Evolutionary conservation across 2,113 vertebrate species (phyloP).

Genomic region (Vulpes lagopus): DNA sequence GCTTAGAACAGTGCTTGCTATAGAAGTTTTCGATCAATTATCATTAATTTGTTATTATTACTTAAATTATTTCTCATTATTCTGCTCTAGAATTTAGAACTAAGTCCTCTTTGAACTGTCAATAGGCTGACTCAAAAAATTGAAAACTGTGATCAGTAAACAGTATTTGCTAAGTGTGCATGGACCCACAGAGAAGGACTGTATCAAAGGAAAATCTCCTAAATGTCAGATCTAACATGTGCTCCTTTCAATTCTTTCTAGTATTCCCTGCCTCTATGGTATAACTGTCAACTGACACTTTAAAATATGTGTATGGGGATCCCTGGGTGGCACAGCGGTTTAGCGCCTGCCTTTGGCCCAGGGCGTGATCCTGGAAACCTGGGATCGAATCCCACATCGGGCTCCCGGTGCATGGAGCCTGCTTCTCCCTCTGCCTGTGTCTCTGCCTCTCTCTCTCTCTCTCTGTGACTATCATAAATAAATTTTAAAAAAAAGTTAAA

Average conservation of each 20-base stretch:
- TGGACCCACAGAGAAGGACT: accelerated
- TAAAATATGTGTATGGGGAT: neutral
- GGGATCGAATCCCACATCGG: too few species aligned
- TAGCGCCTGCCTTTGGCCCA: too few species aligned
- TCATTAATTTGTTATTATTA: neutral
- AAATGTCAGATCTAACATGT: neutral
- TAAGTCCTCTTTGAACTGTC: neutral
- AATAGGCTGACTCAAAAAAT: neutral
- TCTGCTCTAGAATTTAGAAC: neutral
- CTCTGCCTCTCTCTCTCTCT: too few species aligned
- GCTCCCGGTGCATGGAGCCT: too few species aligned
- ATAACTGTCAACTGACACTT: neutral
- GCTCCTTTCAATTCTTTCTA: neutral
- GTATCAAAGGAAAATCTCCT: neutral
- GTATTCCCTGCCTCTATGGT: neutral
- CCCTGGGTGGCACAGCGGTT: too few species aligned
- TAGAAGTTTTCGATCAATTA: neutral
- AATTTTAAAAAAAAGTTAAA: too few species aligned
- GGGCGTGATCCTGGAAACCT: too few species aligned
- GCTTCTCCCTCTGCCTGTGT: too few species aligned
- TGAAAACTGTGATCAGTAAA: neutral
- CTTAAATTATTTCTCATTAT: neutral
- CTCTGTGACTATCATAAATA: too few species aligned
- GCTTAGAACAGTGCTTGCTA: neutral
- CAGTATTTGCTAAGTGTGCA: neutral